Evolutionary conservation across 2,113 vertebrate species (phyloP).

Genomic region (Bubalus kerabau): DNA sequence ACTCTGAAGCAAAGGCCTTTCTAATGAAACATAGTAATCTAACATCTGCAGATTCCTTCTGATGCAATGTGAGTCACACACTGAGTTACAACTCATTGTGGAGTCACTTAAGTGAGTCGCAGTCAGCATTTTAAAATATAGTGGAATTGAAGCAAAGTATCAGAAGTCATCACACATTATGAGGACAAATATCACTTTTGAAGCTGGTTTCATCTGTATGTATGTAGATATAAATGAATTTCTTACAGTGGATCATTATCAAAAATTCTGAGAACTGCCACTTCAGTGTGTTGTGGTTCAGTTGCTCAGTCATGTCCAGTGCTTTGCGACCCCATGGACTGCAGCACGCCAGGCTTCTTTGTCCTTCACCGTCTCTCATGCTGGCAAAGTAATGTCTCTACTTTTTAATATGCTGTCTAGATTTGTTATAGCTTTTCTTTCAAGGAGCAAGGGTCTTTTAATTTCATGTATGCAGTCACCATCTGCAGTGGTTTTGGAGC

Average conservation of each 20-base stretch:
- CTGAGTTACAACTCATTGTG: neutral
- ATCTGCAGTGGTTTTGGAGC: neutral
- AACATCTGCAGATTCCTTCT: neutral
- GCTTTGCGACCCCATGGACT: neutral
- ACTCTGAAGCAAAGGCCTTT: neutral
- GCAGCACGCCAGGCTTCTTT: neutral
- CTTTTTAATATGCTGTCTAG: neutral
- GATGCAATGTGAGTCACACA: neutral
- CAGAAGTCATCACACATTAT: neutral
- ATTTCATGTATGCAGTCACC: neutral
- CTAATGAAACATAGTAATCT: neutral
- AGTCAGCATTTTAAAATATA: neutral
- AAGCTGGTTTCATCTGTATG: neutral
- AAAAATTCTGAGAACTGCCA: neutral
- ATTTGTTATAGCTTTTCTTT: neutral
- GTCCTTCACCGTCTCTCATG: neutral
- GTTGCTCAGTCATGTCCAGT: neutral
- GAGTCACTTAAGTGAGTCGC: neutral
- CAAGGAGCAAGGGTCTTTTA: neutral
- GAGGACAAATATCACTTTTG: neutral
- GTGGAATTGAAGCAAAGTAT: neutral
- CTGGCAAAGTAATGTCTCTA: neutral
- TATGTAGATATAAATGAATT: neutral
- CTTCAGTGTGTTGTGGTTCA: neutral
- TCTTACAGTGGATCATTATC: neutral